Percentiles rank a stretch among this genome's conserved stretches.
Conservation (phyloP, 2,888 invertebrate genomes). For the Leptothorax acervorum region DNA sequence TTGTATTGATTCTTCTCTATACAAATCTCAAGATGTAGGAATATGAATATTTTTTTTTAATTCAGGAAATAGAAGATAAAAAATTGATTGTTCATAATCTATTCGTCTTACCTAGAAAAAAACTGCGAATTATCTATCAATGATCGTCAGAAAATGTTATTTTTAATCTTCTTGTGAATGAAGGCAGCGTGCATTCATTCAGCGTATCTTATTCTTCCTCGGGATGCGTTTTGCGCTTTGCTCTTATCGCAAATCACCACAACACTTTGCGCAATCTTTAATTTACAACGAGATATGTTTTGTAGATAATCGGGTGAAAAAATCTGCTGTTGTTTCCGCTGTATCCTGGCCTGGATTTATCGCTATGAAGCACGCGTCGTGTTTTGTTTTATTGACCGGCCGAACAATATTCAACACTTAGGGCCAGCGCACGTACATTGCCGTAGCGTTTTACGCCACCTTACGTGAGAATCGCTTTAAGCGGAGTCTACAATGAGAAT, state of each 20-base stretch:
- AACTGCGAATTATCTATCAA: neutral
- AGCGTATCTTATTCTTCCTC: neutral
- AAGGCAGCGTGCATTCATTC: neutral
- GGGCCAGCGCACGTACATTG: too few species aligned
- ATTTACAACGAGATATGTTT: conserved; percentile 36
- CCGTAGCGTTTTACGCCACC: too few species aligned
- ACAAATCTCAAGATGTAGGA: neutral
- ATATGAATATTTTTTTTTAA: neutral
- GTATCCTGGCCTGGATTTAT: conserved; percentile 19
- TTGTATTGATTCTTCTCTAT: neutral
- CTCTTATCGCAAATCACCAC: conserved; percentile 29
- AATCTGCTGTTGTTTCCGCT: neutral
- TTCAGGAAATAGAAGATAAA: neutral
- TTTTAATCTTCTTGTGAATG: conserved; percentile 13
- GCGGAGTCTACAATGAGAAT: too few species aligned
- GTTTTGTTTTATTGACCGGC: conserved; percentile 17
- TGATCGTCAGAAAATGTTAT: neutral
- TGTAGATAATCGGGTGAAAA: conserved; percentile 14
- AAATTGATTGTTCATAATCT: neutral
- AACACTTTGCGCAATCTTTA: conserved; percentile 35
- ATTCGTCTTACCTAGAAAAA: neutral
- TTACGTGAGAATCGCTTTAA: too few species aligned
- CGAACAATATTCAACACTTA: conserved; percentile 25
- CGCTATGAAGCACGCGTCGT: neutral
- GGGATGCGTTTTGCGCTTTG: neutral